These are phyloP conservation scores for Neodontobutis hainanensis DNA, from an alignment of 2,113 vertebrate genomes.

Conservation along the genomic window DNA sequence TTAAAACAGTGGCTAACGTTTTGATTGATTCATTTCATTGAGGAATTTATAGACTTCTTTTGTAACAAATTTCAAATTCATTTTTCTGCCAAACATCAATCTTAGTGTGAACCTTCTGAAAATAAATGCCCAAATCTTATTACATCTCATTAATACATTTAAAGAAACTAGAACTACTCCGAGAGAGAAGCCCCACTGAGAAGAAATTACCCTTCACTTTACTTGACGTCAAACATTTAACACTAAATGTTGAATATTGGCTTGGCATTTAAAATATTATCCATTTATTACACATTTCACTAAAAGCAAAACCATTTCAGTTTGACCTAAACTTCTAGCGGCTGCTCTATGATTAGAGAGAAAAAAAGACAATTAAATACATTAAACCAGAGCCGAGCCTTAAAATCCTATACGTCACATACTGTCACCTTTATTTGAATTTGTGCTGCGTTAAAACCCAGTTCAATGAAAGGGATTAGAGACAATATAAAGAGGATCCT, in stretches of 20 bases:
- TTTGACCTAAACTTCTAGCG: not conserved
- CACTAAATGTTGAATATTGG: not conserved
- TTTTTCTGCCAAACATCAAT: too few species aligned
- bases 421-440: not conserved
- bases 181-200: not conserved
- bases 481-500: not conserved
- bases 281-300: not conserved
- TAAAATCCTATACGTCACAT: too few species aligned
- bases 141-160: not conserved
- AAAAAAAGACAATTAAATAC: not conserved
- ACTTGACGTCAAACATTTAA: not conserved
- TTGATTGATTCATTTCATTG: too few species aligned
- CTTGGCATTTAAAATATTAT: not conserved
- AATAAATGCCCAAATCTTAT: slow-evolving; percentile 64
- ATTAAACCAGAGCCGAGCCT: not conserved
- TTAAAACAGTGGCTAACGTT: too few species aligned
- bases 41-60: too few species aligned
- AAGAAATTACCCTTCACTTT: not conserved
- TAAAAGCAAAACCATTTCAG: not conserved
- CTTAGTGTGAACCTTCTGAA: too few species aligned
- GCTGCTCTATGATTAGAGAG: not conserved
- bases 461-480: not conserved
- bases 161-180: not conserved
- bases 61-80: too few species aligned
- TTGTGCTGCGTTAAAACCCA: not conserved